Conservation (phyloP, 2,888 invertebrate species). For the Dichetophora obliterata region DNA sequence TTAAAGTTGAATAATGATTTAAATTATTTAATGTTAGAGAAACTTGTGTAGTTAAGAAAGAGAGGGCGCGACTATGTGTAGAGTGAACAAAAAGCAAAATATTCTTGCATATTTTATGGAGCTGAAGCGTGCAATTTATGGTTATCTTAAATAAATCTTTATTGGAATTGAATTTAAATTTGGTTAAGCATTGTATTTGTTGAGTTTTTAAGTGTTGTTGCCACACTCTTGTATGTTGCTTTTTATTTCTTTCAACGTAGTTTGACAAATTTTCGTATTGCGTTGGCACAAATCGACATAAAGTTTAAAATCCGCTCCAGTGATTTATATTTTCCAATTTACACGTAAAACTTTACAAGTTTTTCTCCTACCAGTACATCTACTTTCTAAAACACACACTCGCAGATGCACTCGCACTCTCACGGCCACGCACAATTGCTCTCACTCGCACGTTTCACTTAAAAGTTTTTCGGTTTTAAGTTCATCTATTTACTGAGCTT, state of each 20-base stretch:
- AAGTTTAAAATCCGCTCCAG: slow-evolving; percentile 57
- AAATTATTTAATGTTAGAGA: too few relatives aligned
- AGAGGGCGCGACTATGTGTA: too few relatives aligned
- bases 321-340: slow-evolving; percentile 67
- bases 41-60: too few relatives aligned
- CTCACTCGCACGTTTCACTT: slow-evolving; percentile 23
- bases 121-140: not conserved
- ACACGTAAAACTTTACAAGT: slow-evolving; percentile 48
- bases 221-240: not conserved
- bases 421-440: slow-evolving; percentile 2
- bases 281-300: slow-evolving; percentile 15
- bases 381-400: slow-evolving; percentile 32
- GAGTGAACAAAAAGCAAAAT: not conserved
- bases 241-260: not conserved
- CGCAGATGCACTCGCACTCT: slow-evolving; percentile 32
- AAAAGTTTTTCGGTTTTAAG: slow-evolving; percentile 28
- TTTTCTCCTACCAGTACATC: slow-evolving; percentile 23
- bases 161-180: not conserved
- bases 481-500: not conserved
- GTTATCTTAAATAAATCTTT: not conserved
- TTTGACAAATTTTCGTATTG: not conserved
- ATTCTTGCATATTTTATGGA: slow-evolving; percentile 22
- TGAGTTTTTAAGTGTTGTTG: too few relatives aligned
- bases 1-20: not conserved
- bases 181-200: too few relatives aligned